phyloP scores from a whole-genome alignment of 1,140 invertebrate species.

The Camponotus pennsylvanicus region DNA sequence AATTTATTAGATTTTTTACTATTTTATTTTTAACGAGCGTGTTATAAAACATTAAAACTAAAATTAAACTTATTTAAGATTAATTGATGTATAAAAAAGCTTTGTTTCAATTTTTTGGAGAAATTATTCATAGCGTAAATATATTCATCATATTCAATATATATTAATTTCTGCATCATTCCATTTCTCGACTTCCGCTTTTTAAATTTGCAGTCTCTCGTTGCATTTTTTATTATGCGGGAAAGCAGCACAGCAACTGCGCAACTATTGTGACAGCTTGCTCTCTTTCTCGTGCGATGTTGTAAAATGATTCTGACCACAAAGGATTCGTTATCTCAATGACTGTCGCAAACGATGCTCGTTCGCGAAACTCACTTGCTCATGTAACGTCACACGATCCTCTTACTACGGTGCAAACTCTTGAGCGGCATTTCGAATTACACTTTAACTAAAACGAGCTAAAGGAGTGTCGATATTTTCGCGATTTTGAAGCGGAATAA shows the following conservation, averaged over 20 bases:
- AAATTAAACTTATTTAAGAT: neutral
- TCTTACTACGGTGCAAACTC: neutral
- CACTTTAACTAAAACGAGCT: neutral
- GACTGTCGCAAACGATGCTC: conserved; percentile 52
- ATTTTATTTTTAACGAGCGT: neutral
- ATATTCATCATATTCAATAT: neutral
- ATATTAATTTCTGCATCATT: neutral
- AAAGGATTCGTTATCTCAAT: conserved; percentile 57
- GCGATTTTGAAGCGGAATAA: conserved; percentile 9
- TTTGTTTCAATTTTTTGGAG: neutral
- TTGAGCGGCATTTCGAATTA: conserved; percentile 23
- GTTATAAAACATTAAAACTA: neutral
- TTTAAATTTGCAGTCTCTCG: conserved; percentile 8
- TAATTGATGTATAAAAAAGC: neutral
- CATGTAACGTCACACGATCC: conserved; percentile 33
- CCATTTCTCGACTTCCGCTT: neutral
- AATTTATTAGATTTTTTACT: neutral
- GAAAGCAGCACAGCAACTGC: neutral
- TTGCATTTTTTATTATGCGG: conserved; percentile 6
- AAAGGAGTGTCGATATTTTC: conserved; percentile 7
- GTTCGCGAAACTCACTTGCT: neutral
- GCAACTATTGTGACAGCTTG: neutral
- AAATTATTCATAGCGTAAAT: neutral
- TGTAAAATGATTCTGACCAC: conserved; percentile 55
- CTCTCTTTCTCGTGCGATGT: neutral